Evolutionary conservation across 2,888 invertebrate genomes (phyloP), one percentile per base, ranked within the genome.

Genomic region (Lycophotia porphyrea): DNA sequence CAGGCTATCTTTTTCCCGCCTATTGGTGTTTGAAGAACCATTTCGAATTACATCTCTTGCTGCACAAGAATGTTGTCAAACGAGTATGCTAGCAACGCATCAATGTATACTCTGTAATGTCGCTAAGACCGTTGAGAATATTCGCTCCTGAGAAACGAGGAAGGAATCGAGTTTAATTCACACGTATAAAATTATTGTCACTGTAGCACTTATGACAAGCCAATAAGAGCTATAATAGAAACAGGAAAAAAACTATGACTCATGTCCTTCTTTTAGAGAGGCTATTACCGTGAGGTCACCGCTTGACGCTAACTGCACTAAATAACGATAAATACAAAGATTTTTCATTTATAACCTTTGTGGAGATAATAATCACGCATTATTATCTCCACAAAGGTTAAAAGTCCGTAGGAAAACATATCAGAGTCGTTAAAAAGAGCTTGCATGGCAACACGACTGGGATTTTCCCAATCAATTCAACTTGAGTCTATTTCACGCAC

Each of bases 211-310:
- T 78, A 73, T 1, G 1, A 0, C 9, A 11, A 47, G 9, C 67
- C 0, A 36, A 52, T 75, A 78, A 73, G 74, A 76, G 66, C 61
- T 80, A 80, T 44, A 65, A 61, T 55, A 36, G 34, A 66, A 58
- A 71, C 76, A 73, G 71, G 80, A 75, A 82, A 82, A 82, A 81
- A 63, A 67, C 49, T 47, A 71, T 87, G 87, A 87, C 34, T 87
- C 87, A 87, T 79, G 75, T 61, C 66, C 86, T 73, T 65, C 67
- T 80, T 87, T 74, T 81, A 85, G 81, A 76, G 42, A 74, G 55
- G 83, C 67, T 79, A 72, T 66, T 85, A 68, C 44, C 36, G 65
- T 87, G 85, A 87, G 79, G 87, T 87, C 86, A 86, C 71, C 74
- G 68, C 52, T 68, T 49, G 21, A 58, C 65, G 67, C 64, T 83